A percentile compares a stretch with the other conserved stretches of the same genome.
Evolutionary conservation across 2,797 vertebrate species (phyloP).

Genomic region (Spinus pinus): DNA sequence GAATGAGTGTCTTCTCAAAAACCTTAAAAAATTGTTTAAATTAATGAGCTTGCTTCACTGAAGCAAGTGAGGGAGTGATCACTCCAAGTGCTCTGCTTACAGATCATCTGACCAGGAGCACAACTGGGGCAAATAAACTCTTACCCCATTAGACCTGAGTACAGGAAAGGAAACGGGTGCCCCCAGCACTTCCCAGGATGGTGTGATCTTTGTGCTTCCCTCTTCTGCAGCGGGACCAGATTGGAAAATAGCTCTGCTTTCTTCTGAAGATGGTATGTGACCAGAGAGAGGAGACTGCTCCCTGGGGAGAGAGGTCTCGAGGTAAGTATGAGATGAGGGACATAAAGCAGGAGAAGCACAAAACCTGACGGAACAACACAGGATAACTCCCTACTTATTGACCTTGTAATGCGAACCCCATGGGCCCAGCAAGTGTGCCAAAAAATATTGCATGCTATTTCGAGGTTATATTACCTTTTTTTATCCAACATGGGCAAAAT

Average conservation of each 20-base stretch:
- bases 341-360: background rate
- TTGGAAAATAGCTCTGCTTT: background rate
- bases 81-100: background rate
- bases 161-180: fast-evolving
- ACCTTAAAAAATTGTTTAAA: background rate
- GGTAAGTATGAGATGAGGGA: background rate
- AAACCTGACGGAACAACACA: background rate
- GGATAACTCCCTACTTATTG: background rate
- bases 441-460: background rate
- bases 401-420: background rate
- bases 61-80: background rate
- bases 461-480: background rate
- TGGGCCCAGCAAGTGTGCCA: background rate
- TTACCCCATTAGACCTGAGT: fast-evolving
- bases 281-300: background rate
- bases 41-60: background rate
- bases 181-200: background rate
- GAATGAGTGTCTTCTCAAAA: background rate
- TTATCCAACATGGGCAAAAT: background rate
- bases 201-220: background rate
- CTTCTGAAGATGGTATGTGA: background rate
- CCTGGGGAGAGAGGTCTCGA: background rate
- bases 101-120: background rate
- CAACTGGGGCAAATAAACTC: background rate
- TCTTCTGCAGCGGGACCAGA: background rate